Percentiles rank a stretch among this genome's conserved stretches.
Conservation (phyloP, 37 sponge, comb jelly and placozoan genomes). For the Chondrilla cf. caribensis region DNA sequence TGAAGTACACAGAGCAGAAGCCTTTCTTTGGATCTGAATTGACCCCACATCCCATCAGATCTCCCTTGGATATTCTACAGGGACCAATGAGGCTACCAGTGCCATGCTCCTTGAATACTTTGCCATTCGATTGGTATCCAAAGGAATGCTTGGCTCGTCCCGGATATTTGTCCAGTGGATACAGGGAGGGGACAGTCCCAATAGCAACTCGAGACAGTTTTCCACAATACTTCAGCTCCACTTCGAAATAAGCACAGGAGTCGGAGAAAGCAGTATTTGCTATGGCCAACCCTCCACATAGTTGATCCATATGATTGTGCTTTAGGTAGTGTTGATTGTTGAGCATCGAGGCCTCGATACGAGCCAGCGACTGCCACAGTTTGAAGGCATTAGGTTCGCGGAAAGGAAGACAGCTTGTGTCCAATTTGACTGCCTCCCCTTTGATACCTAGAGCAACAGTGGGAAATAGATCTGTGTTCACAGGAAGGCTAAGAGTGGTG, state of each 20-base stretch:
- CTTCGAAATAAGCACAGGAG: slow-evolving; percentile 55
- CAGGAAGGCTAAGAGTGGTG: slow-evolving; percentile 29
- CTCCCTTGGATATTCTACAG: slow-evolving; percentile 13
- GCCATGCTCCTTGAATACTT: slow-evolving; percentile 29
- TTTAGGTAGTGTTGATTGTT: not conserved
- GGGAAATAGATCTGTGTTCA: slow-evolving; percentile 34
- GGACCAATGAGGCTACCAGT: slow-evolving; percentile 62
- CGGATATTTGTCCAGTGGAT: slow-evolving; percentile 32
- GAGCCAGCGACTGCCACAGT: slow-evolving; percentile 46
- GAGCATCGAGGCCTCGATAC: not conserved
- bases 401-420: not conserved
- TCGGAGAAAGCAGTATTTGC: slow-evolving; percentile 37
- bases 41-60: slow-evolving; percentile 57
- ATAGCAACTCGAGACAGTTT: slow-evolving; percentile 30
- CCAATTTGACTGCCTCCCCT: slow-evolving; percentile 47
- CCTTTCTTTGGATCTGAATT: not conserved
- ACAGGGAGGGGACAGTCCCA: slow-evolving; percentile 41
- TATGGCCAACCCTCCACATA: slow-evolving; percentile 29
- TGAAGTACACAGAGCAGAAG: slow-evolving; percentile 57
- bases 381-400: not conserved
- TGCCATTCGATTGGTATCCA: slow-evolving; percentile 62
- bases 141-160: slow-evolving; percentile 44
- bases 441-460: slow-evolving; percentile 42
- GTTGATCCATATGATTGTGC: not conserved
- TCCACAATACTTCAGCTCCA: slow-evolving; percentile 34